phyloP scores from a whole-genome alignment of 2,113 vertebrate genomes.

The Paraplagusia blochii region DNA sequence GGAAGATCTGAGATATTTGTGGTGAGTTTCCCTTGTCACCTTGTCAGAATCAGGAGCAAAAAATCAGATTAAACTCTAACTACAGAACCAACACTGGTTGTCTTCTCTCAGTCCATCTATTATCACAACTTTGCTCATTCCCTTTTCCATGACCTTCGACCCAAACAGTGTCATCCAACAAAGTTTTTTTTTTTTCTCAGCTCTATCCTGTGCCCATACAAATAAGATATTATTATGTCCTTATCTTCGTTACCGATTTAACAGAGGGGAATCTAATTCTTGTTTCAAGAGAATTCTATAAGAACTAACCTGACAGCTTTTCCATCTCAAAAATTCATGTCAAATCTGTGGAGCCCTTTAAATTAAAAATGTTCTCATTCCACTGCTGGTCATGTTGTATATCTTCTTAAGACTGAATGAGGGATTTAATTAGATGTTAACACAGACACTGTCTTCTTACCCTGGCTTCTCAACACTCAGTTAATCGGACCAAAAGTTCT shows the following conservation, averaged over 20 bases:
- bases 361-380: slow-evolving; percentile 1
- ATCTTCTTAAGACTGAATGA: slow-evolving; percentile 33
- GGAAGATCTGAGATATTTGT: not conserved
- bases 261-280: slow-evolving; percentile 24
- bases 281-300: not conserved
- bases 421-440: slow-evolving; percentile 45
- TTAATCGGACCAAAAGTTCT: slow-evolving; percentile 86
- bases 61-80: slow-evolving; percentile 20
- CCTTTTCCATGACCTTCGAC: not conserved
- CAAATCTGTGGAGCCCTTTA: not conserved
- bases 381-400: slow-evolving; percentile 8
- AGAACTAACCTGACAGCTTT: not conserved
- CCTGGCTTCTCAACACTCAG: slow-evolving; percentile 9
- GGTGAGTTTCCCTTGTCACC: slow-evolving; percentile 25
- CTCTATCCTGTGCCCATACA: slow-evolving; percentile 33
- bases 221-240: slow-evolving; percentile 10
- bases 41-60: slow-evolving; percentile 63
- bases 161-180: slow-evolving; percentile 4
- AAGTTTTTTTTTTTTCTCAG: slow-evolving; percentile 10
- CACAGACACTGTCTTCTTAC: slow-evolving; percentile 35
- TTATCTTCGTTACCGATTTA: not conserved
- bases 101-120: slow-evolving; percentile 4
- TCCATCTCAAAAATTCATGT: not conserved
- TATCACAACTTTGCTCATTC: slow-evolving; percentile 1
- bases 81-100: slow-evolving; percentile 28